Percentiles rank a stretch among this genome's conserved stretches.
Conservation (phyloP, 2,888 invertebrate species). For the Archips xylosteana region DNA sequence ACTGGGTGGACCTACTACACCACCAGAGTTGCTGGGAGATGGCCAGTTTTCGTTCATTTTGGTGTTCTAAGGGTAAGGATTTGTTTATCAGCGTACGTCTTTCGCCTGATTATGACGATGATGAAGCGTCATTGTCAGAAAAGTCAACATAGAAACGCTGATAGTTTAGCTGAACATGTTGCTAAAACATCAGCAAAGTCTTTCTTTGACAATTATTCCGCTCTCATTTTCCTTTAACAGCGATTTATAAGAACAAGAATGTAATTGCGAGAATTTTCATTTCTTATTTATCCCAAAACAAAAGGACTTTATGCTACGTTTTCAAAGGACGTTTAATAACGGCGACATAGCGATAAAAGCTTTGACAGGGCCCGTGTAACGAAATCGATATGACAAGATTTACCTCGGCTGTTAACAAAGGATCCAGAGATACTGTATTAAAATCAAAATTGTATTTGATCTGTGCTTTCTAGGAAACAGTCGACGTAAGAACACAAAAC, state of each 20-base stretch:
- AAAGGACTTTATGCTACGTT: slow-evolving; percentile 6
- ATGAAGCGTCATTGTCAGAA: no score
- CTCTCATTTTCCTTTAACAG: not conserved
- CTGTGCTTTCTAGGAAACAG: not conserved
- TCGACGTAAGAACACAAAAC: not conserved
- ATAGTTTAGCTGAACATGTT: slow-evolving; percentile 18
- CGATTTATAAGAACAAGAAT: not conserved
- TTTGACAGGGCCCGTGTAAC: slow-evolving; percentile 10
- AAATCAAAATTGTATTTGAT: slow-evolving; percentile 9
- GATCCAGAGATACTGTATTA: not conserved
- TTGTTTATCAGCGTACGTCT: no score
- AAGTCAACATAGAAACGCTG: slow-evolving; percentile 1
- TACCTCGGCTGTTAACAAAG: slow-evolving; percentile 7
- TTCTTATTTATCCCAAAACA: slow-evolving; percentile 13
- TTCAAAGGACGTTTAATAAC: slow-evolving; percentile 21
- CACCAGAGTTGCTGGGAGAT: no score
- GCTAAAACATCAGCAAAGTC: not conserved
- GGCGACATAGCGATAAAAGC: slow-evolving; percentile 18
- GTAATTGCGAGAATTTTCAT: slow-evolving; percentile 7
- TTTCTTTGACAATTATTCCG: not conserved
- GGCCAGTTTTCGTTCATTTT: no score
- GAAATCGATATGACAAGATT: slow-evolving; percentile 17
- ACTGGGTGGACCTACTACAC: no score
- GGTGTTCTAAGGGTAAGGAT: no score
- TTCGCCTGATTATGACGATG: no score